phyloP scores from a whole-genome alignment of 2,113 vertebrate species.

The Antechinus flavipes region DNA sequence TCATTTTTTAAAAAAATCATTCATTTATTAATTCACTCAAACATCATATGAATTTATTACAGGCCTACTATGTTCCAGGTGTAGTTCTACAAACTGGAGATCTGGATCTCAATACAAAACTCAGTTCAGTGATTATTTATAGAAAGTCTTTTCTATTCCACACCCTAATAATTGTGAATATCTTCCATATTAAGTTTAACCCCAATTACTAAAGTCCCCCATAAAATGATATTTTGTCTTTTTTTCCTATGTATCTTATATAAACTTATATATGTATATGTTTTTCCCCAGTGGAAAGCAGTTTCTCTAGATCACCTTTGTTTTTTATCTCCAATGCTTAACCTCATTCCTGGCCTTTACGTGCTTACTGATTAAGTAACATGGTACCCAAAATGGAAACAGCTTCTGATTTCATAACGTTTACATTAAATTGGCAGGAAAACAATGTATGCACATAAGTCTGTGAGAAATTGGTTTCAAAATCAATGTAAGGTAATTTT shows the following conservation, averaged over 20 bases:
- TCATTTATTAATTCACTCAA: not conserved
- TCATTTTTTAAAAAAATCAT: not conserved
- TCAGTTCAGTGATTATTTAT: not conserved
- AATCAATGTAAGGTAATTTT: not conserved
- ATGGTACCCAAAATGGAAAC: not conserved
- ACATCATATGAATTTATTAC: not conserved
- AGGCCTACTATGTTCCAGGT: not conserved
- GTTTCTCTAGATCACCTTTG: not conserved
- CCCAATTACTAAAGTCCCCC: not conserved
- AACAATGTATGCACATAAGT: not conserved
- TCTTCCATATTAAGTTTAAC: not conserved
- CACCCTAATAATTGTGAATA: not conserved
- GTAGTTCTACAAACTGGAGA: not conserved
- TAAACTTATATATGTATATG: not conserved
- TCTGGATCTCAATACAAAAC: not conserved
- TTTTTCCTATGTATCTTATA: not conserved
- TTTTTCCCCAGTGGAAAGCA: not conserved
- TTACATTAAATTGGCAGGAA: not conserved
- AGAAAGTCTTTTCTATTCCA: not conserved
- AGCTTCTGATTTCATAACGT: not conserved
- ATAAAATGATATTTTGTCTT: not conserved
- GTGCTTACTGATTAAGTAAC: not conserved
- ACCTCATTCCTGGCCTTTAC: not conserved
- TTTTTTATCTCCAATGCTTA: not conserved
- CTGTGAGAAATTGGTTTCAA: not conserved